Conservation (phyloP, 2,797 vertebrate species). For the Galago senegalensis region DNA sequence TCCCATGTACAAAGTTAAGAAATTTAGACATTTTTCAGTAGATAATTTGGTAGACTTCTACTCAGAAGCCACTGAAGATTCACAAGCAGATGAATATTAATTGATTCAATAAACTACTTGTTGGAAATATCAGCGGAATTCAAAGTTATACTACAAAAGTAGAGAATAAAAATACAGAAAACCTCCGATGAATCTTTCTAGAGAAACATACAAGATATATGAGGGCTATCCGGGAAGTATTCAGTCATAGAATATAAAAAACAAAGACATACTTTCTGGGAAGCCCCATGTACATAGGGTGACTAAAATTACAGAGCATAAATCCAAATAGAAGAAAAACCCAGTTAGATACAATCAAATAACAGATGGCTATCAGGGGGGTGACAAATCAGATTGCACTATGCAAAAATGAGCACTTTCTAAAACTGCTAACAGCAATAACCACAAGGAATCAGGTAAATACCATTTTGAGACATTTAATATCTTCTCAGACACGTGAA, state of each 20-base stretch:
- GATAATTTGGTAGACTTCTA: constrained; percentile 12
- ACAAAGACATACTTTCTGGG: too few species aligned
- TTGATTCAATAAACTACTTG: not conserved
- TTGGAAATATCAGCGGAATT: constrained; percentile 40
- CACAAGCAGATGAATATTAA: not conserved
- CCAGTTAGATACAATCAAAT: not conserved
- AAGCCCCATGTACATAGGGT: not conserved
- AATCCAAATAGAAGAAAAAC: not conserved
- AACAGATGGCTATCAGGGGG: not conserved
- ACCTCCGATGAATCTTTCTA: not conserved
- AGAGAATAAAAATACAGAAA: constrained; percentile 13
- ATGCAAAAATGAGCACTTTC: not conserved
- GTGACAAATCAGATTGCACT: constrained; percentile 2
- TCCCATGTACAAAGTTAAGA: not conserved
- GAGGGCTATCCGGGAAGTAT: too few species aligned
- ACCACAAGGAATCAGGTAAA: not conserved
- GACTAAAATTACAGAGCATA: not conserved
- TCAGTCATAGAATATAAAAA: too few species aligned
- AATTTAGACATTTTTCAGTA: constrained; percentile 32
- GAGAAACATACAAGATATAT: not conserved
- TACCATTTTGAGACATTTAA: not conserved
- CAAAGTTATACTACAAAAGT: not conserved
- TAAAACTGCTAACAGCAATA: not conserved
- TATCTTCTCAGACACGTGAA: constrained; percentile 7
- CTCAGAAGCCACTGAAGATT: not conserved